Percentiles rank a stretch among this genome's conserved stretches.
Conservation (phyloP, 2,113 vertebrate species). For the Mesembrinibis cayennensis region DNA sequence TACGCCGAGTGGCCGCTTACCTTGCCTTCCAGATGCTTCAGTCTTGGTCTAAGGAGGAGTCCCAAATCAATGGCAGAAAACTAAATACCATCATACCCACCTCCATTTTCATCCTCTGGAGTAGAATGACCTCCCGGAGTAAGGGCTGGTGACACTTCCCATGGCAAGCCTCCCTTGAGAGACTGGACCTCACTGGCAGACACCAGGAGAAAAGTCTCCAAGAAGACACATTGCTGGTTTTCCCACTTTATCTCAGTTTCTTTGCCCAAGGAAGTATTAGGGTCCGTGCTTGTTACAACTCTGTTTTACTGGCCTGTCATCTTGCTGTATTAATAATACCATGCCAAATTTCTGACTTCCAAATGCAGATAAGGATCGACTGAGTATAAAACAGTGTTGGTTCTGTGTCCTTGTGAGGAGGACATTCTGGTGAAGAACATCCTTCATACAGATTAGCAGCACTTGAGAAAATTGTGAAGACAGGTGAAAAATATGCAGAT, state of each 20-base stretch:
- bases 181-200: neutral
- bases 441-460: neutral
- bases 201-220: neutral
- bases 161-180: neutral
- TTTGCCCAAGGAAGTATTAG: neutral
- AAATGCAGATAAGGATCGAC: neutral
- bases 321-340: neutral
- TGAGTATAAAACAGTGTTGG: neutral
- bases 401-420: neutral
- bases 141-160: neutral
- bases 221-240: neutral
- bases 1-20: neutral
- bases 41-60: neutral
- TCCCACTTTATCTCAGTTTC: neutral
- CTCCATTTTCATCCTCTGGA: neutral
- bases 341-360: neutral
- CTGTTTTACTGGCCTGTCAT: neutral
- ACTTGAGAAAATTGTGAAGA: neutral
- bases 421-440: neutral
- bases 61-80: neutral
- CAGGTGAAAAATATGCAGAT: neutral
- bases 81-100: neutral
- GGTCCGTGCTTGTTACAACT: neutral
- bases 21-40: neutral
- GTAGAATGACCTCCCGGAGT: neutral